Conservation (phyloP, 2,113 vertebrate genomes). For the Pangasianodon gigas region DNA sequence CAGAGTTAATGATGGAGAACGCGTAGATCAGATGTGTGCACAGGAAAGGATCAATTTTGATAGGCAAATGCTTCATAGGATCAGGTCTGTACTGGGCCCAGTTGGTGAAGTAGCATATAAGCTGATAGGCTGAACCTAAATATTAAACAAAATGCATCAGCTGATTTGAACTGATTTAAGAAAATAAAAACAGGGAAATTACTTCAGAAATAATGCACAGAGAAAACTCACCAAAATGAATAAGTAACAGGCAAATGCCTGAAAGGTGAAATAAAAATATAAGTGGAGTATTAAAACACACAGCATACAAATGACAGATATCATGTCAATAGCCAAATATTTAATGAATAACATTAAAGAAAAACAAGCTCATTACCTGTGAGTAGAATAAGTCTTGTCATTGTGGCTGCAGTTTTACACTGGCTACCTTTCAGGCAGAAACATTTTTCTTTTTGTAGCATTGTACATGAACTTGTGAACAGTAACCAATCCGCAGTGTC, state of each 20-base stretch:
- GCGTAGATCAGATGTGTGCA: slow-evolving; percentile 82
- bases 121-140: slow-evolving; percentile 74
- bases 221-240: slow-evolving; percentile 62
- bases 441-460: background rate
- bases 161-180: background rate
- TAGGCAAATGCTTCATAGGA: no score
- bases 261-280: slow-evolving; percentile 20
- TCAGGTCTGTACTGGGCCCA: no score
- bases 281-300: background rate
- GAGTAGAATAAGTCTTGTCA: slow-evolving; percentile 2
- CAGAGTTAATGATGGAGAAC: slow-evolving; percentile 71
- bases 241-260: slow-evolving; percentile 62
- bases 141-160: background rate
- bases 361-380: background rate
- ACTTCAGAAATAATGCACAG: background rate
- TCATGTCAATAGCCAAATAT: background rate
- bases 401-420: background rate
- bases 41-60: slow-evolving; percentile 48
- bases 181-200: background rate
- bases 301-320: background rate
- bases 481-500: background rate
- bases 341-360: background rate
- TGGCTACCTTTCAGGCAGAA: no score
- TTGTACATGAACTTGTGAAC: background rate
- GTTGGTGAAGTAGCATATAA: slow-evolving; percentile 73